Conservation (phyloP, 2,888 invertebrate genomes). For the Tortricodes alternella region DNA sequence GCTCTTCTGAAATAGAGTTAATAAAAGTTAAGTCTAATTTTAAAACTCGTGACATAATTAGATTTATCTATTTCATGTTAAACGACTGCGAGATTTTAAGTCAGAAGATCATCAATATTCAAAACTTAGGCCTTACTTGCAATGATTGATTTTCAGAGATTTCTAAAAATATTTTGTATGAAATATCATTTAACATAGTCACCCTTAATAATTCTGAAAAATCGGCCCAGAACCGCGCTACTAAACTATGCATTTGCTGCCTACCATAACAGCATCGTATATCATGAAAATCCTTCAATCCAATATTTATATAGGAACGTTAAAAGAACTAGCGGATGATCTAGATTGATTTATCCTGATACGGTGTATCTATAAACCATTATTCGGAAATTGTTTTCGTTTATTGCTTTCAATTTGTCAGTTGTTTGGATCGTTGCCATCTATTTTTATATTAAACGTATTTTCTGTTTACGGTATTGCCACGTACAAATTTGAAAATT, state of each 20-base stretch:
- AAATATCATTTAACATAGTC: background rate
- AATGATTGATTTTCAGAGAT: too few species aligned
- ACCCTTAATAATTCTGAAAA: background rate
- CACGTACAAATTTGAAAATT: too few species aligned
- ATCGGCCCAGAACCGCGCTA: too few species aligned
- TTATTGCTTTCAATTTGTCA: constrained; percentile 10
- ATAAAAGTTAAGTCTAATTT: too few species aligned
- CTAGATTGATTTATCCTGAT: constrained; percentile 25
- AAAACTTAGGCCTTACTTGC: too few species aligned
- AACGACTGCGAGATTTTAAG: too few species aligned
- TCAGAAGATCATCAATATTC: too few species aligned
- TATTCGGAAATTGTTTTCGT: constrained; percentile 19
- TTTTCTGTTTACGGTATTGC: too few species aligned
- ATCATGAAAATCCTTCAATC: constrained; percentile 25
- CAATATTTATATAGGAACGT: constrained; percentile 27
- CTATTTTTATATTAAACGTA: background rate
- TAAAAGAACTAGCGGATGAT: constrained; percentile 26
- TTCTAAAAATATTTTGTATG: too few species aligned
- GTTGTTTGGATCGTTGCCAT: constrained; percentile 20
- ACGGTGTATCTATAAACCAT: constrained; percentile 9
- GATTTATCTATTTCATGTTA: too few species aligned
- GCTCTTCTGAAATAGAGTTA: too few species aligned
- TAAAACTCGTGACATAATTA: too few species aligned
- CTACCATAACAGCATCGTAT: constrained; percentile 11
- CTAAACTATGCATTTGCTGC: constrained; percentile 13